Evolutionary conservation across 2,888 invertebrate genomes (phyloP).

Genomic region (Acanthosoma haemorrhoidale): DNA sequence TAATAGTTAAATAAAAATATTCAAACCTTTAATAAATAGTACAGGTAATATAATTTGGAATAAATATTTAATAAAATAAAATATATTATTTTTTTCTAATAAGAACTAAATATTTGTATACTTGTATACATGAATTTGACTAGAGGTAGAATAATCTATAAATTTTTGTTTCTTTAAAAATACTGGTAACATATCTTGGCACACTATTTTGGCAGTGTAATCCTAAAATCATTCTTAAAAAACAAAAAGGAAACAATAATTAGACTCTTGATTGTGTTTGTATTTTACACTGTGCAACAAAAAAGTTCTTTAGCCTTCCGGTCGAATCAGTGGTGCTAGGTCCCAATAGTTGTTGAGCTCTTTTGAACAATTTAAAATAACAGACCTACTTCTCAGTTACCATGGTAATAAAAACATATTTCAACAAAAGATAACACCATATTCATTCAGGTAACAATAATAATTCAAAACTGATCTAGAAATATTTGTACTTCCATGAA

Average conservation of each 20-base stretch:
- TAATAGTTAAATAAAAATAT: conserved; percentile 7
- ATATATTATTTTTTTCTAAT: not conserved
- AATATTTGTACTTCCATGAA: no score
- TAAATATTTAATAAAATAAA: not conserved
- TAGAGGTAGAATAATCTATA: not conserved
- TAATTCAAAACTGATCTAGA: no score
- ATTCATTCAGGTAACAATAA: no score
- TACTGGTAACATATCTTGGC: conserved; percentile 14
- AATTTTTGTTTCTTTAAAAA: not conserved
- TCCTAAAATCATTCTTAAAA: not conserved
- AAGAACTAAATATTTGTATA: not conserved
- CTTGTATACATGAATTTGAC: not conserved
- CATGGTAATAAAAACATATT: no score
- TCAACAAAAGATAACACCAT: no score
- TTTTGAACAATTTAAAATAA: no score
- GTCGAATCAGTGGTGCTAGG: no score
- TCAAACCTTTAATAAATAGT: not conserved
- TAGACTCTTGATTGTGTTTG: not conserved
- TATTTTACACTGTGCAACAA: no score
- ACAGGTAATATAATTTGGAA: conserved; percentile 3
- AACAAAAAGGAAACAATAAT: not conserved
- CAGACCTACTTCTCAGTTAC: no score
- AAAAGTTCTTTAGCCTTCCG: no score
- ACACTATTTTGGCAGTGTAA: conserved; percentile 25
- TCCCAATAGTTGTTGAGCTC: no score